Percentiles rank a stretch among this genome's conserved stretches.
These are phyloP conservation scores for Pachycephus smyrnensis DNA, from an alignment of 2,888 invertebrate species.

Conservation along the genomic window DNA sequence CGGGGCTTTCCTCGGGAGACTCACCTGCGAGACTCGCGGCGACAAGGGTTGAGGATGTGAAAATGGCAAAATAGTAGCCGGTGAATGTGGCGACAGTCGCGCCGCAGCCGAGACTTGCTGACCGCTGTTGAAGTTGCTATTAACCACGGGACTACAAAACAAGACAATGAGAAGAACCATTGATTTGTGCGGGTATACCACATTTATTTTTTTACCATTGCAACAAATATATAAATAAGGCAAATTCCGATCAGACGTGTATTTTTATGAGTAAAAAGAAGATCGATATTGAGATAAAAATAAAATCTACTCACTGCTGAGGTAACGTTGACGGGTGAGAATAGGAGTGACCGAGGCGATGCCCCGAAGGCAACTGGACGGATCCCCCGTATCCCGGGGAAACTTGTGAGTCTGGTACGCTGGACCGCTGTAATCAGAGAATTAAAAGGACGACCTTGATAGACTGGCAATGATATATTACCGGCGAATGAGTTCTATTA, in stretches of 20 bases:
- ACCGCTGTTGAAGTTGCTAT: constrained; percentile 66
- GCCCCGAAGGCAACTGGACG: constrained; percentile 66
- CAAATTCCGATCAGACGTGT: neutral
- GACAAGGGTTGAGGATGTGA: constrained; percentile 71
- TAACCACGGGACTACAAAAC: constrained; percentile 55
- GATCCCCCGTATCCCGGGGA: constrained; percentile 74
- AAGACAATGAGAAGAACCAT: neutral
- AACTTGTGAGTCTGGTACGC: constrained; percentile 71
- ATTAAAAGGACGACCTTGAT: neutral
- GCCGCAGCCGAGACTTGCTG: constrained; percentile 67
- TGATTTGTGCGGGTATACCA: neutral
- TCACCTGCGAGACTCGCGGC: constrained; percentile 70
- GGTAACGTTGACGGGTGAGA: constrained; percentile 63
- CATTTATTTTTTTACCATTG: neutral
- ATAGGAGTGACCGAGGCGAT: constrained; percentile 64
- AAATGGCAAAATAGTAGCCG: constrained; percentile 62
- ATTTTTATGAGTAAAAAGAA: neutral
- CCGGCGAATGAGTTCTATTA: neutral
- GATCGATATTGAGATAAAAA: neutral
- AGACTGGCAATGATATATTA: neutral
- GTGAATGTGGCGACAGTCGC: constrained; percentile 71
- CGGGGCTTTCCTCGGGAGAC: constrained; percentile 23
- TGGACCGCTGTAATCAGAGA: constrained; percentile 64
- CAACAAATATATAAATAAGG: neutral
- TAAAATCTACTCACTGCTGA: constrained; percentile 56